These are phyloP conservation scores for Hemicordylus capensis DNA, from an alignment of 2,113 vertebrate genomes.

Conservation along the genomic window DNA sequence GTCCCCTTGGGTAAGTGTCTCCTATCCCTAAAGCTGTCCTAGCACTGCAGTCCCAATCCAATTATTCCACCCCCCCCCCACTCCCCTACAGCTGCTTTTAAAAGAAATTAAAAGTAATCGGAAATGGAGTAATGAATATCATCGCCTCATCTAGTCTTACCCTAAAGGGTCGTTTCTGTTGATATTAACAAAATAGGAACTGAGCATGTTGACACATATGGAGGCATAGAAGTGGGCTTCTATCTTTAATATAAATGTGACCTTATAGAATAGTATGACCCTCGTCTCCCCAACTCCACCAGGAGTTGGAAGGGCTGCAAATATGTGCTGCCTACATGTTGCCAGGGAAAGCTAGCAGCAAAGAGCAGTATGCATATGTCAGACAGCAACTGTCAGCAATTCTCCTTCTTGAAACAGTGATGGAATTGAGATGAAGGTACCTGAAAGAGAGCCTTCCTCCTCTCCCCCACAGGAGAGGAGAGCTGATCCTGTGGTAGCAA, in stretches of 20 bases:
- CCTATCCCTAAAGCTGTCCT: no score
- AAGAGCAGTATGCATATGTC: not conserved
- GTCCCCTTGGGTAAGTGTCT: slow-evolving; percentile 87
- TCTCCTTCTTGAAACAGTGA: not conserved
- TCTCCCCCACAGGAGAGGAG: no score
- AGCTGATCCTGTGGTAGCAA: no score
- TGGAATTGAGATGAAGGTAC: not conserved
- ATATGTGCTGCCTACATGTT: not conserved
- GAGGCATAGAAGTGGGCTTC: not conserved
- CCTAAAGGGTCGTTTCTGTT: not conserved
- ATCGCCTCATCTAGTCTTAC: not conserved
- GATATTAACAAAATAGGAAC: not conserved
- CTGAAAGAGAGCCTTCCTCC: no score
- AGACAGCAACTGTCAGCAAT: no score
- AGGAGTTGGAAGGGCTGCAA: not conserved
- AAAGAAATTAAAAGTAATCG: not conserved
- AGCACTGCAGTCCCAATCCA: not conserved
- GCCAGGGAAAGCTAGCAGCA: not conserved
- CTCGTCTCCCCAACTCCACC: no score
- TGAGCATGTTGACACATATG: not conserved
- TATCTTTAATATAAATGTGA: not conserved
- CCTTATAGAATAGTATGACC: not conserved
- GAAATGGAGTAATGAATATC: not conserved
- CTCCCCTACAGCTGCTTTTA: not conserved
- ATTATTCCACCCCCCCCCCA: not conserved